Conservation (phyloP, 2,113 vertebrate species). For the Indicator indicator region DNA sequence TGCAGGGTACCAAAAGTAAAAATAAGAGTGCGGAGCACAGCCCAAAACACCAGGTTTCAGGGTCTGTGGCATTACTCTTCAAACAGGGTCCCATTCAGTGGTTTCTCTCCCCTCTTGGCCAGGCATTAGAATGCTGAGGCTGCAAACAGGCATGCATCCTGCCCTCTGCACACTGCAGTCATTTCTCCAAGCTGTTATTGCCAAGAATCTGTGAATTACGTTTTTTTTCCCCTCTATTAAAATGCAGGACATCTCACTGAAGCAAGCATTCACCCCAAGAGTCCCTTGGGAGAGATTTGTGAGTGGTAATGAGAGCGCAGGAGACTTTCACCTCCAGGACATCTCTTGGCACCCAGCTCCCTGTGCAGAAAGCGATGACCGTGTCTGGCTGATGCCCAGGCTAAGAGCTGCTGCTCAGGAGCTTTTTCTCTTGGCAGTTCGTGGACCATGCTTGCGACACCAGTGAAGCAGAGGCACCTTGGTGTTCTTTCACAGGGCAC, state of each 20-base stretch:
- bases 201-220: neutral
- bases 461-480: neutral
- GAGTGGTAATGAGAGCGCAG: conserved; percentile 3
- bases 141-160: fast-evolving
- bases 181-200: neutral
- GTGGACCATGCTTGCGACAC: fast-evolving
- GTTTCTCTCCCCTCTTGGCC: neutral
- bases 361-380: neutral
- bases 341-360: neutral
- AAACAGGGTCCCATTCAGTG: fast-evolving
- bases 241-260: neutral
- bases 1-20: neutral
- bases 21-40: neutral
- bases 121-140: neutral
- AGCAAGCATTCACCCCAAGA: neutral
- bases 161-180: neutral
- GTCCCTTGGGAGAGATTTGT: neutral
- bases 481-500: neutral
- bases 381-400: neutral
- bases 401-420: neutral
- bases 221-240: neutral
- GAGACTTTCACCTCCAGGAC: conserved; percentile 43
- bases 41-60: neutral
- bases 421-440: neutral
- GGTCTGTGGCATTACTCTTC: neutral